These are phyloP conservation scores for Apamea crenata DNA, from an alignment of 2,888 invertebrate genomes.

Conservation along the genomic window DNA sequence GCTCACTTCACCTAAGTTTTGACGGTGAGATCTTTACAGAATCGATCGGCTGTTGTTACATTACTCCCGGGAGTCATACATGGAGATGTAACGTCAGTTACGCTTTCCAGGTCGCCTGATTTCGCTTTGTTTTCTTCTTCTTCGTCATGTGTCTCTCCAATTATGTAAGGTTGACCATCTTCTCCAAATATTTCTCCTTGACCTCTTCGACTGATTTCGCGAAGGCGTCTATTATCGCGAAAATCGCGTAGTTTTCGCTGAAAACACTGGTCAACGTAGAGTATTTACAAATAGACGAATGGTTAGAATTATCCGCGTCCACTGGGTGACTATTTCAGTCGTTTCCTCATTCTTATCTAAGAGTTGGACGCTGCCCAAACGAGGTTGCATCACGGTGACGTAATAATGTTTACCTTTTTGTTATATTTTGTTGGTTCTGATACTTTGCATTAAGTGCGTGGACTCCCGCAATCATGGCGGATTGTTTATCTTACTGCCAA, in stretches of 20 bases:
- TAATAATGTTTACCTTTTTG: conserved; percentile 58
- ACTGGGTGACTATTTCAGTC: conserved; percentile 64
- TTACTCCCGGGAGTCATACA: background rate
- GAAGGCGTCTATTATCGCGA: background rate
- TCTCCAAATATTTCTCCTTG: conserved; percentile 1
- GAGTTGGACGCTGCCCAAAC: conserved; percentile 72
- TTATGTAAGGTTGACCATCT: background rate
- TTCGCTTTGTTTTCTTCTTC: background rate
- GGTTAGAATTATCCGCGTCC: conserved; percentile 33
- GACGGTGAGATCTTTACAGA: too few species aligned
- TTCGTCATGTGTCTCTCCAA: background rate
- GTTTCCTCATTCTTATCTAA: conserved; percentile 78
- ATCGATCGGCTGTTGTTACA: too few species aligned
- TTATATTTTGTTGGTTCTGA: conserved; percentile 29
- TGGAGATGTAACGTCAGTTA: background rate
- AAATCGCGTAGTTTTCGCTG: background rate
- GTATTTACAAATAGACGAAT: conserved; percentile 57
- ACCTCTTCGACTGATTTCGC: too few species aligned
- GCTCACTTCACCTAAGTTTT: too few species aligned
- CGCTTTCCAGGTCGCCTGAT: background rate
- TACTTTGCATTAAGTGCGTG: background rate
- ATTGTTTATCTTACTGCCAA: too few species aligned
- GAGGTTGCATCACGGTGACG: conserved; percentile 63
- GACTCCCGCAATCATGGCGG: background rate
- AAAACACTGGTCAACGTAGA: conserved; percentile 15